Evolutionary conservation across 1,140 invertebrate genomes (phyloP).

Genomic region (Palaemon carinicauda): DNA sequence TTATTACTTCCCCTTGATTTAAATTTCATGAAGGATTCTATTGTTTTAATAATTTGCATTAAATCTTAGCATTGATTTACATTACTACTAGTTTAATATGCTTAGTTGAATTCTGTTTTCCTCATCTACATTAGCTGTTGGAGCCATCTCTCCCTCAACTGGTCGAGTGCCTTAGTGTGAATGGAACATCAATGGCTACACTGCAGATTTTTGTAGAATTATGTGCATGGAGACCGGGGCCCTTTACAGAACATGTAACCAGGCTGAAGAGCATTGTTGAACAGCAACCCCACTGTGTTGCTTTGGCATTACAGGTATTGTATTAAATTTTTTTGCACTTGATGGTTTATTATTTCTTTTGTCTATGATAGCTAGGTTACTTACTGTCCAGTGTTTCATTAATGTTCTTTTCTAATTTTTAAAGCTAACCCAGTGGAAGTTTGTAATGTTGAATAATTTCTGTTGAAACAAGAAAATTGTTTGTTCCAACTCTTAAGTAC

Average conservation of each 20-base stretch:
- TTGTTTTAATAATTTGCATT: too few species aligned
- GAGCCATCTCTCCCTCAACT: slow-evolving; percentile 81
- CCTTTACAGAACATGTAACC: slow-evolving; percentile 61
- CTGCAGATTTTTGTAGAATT: slow-evolving; percentile 79
- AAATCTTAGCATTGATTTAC: too few species aligned
- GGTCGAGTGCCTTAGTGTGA: slow-evolving; percentile 74
- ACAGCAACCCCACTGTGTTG: slow-evolving; percentile 58
- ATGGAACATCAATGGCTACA: slow-evolving; percentile 70
- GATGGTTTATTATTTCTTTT: background rate
- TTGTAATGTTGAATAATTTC: too few species aligned
- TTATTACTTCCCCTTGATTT: slow-evolving; percentile 59
- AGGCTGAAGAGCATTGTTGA: slow-evolving; percentile 65
- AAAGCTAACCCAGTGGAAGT: background rate
- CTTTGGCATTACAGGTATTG: slow-evolving; percentile 39
- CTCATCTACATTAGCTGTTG: slow-evolving; percentile 68
- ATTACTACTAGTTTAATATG: too few species aligned
- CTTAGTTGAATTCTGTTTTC: slow-evolving; percentile 13
- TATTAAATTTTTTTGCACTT: background rate
- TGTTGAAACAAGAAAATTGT: too few species aligned
- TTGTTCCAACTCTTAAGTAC: too few species aligned
- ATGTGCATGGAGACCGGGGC: slow-evolving; percentile 72
- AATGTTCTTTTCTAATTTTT: background rate
- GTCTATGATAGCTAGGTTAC: too few species aligned
- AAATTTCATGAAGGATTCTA: too few species aligned
- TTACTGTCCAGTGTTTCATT: too few species aligned